These are phyloP conservation scores for Lomographa bimaculata DNA, from an alignment of 2,888 invertebrate genomes.

Conservation along the genomic window DNA sequence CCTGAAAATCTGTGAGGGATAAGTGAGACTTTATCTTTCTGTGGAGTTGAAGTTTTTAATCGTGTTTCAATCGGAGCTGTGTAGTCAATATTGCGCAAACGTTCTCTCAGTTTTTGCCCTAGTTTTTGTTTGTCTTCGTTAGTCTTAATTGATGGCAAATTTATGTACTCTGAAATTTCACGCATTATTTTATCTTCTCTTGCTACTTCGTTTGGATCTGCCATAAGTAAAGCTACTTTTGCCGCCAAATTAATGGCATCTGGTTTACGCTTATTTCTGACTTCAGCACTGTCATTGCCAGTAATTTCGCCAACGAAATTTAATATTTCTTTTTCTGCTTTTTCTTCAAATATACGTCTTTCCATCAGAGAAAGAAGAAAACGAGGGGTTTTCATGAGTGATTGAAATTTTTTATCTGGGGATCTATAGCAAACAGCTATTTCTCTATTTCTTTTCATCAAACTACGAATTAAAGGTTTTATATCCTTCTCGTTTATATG, in stretches of 20 bases:
- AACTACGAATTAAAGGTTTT: slow-evolving; percentile 21
- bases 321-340: slow-evolving; percentile 26
- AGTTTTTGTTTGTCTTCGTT: slow-evolving; percentile 19
- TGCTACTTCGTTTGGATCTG: slow-evolving; percentile 18
- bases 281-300: slow-evolving; percentile 12
- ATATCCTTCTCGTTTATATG: slow-evolving; percentile 28
- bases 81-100: slow-evolving; percentile 17
- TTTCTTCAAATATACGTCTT: slow-evolving; percentile 22
- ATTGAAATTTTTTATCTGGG: slow-evolving; percentile 8
- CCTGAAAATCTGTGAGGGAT: slow-evolving; percentile 14
- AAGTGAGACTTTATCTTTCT: slow-evolving; percentile 18
- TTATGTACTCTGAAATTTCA: slow-evolving; percentile 25
- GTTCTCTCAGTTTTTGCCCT: slow-evolving; percentile 23
- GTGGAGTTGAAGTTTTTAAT: slow-evolving; percentile 35
- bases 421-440: slow-evolving; percentile 11
- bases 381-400: not conserved
- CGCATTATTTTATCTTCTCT: slow-evolving; percentile 27
- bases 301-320: slow-evolving; percentile 32
- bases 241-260: slow-evolving; percentile 25
- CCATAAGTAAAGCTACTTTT: slow-evolving; percentile 27
- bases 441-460: slow-evolving; percentile 26
- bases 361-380: not conserved
- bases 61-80: too few relatives aligned
- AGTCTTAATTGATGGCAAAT: slow-evolving; percentile 17
- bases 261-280: slow-evolving; percentile 21